Evolutionary conservation across 92 coral and sea anemone genomes (phyloP).

Genomic region (Phenganax subtilis): DNA sequence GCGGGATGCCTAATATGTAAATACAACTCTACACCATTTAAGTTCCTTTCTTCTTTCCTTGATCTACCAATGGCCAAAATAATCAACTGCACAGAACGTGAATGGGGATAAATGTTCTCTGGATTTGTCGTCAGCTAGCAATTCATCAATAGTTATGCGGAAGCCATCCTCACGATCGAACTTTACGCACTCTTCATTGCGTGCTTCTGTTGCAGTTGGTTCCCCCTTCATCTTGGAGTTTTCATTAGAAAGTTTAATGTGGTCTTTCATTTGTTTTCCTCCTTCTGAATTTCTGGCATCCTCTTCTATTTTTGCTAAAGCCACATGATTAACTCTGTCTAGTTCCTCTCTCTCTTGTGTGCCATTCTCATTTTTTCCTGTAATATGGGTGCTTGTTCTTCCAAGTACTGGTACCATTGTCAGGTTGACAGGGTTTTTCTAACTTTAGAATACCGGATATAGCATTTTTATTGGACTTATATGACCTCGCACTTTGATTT

Average conservation of each 20-base stretch:
- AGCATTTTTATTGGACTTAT: conserved; percentile 1
- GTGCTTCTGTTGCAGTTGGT: conserved; percentile 40
- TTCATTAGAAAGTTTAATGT: conserved; percentile 24
- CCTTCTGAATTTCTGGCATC: conserved; percentile 36
- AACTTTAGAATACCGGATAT: neutral
- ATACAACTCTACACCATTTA: no score
- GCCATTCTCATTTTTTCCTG: conserved; percentile 40
- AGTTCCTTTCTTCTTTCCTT: no score
- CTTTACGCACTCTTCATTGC: no score
- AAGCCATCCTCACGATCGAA: no score
- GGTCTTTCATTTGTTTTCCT: conserved; percentile 42
- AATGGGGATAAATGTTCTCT: no score
- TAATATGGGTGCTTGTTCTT: conserved; percentile 40
- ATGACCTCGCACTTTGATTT: conserved; percentile 2
- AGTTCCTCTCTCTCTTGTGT: conserved; percentile 30
- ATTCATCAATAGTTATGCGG: no score
- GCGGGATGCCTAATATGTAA: no score
- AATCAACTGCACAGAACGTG: no score
- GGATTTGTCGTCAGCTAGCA: no score
- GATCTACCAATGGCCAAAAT: no score
- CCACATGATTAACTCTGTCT: conserved; percentile 20
- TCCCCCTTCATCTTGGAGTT: conserved; percentile 23
- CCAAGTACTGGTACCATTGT: conserved; percentile 36
- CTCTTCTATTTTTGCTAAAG: conserved; percentile 34
- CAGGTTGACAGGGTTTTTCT: conserved; percentile 16